Conservation (phyloP, 37 sponge, comb jelly and placozoan genomes). For the Cladorhizidae sp. region DNA sequence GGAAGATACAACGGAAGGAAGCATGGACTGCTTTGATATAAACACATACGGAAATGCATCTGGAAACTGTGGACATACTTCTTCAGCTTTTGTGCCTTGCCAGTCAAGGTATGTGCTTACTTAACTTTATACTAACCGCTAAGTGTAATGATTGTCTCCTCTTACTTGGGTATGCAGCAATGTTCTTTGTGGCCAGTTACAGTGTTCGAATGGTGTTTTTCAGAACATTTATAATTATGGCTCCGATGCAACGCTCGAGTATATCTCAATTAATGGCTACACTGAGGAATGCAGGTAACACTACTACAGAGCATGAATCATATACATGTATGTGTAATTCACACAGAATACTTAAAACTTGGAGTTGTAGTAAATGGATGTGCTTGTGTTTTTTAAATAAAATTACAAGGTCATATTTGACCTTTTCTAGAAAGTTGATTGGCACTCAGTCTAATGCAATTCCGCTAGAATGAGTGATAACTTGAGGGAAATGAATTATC, state of each 20-base stretch:
- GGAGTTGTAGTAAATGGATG: no score
- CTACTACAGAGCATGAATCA: no score
- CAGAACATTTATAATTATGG: not conserved
- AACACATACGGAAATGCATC: conserved; percentile 26
- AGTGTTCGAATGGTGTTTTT: conserved; percentile 1
- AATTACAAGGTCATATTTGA: no score
- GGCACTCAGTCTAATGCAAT: no score
- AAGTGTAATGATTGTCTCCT: not conserved
- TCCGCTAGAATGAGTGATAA: no score
- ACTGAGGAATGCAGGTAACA: no score
- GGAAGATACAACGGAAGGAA: not conserved
- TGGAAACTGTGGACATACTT: conserved; percentile 45
- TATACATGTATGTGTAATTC: no score
- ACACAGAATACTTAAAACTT: no score
- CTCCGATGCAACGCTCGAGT: not conserved
- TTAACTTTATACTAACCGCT: not conserved
- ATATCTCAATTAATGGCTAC: not conserved
- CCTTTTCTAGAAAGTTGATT: no score
- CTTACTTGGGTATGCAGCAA: not conserved
- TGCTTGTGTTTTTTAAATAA: no score
- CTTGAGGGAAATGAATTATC: no score
- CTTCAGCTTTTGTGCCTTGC: conserved; percentile 28
- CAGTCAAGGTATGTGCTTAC: conserved; percentile 12
- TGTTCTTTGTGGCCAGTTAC: conserved; percentile 28
- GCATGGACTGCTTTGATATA: not conserved